phyloP scores from a whole-genome alignment of 2,797 vertebrate genomes.

The Falco novaeseelandiae region DNA sequence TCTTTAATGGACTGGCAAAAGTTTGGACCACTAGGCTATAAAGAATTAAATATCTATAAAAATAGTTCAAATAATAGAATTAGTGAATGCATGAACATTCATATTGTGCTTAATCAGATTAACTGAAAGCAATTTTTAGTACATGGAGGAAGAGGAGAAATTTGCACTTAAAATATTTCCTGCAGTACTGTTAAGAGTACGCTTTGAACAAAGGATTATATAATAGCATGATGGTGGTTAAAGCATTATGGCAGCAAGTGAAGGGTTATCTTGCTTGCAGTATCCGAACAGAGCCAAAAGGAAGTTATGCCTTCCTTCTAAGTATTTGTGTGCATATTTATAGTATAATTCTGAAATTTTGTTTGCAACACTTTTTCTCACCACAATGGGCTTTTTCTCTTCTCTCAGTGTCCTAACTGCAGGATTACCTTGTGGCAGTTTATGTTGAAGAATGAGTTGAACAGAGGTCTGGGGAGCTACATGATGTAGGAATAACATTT shows the following conservation, averaged over 20 bases:
- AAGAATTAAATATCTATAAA: not conserved
- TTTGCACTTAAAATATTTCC: too few species aligned
- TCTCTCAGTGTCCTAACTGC: not conserved
- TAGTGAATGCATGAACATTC: not conserved
- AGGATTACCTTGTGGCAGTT: not conserved
- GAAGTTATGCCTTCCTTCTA: slow-evolving; percentile 17
- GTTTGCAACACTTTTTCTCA: not conserved
- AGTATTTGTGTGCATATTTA: not conserved
- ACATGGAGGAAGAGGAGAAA: not conserved
- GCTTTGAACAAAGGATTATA: not conserved
- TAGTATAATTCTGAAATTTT: not conserved
- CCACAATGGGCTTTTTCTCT: not conserved
- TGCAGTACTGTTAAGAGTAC: not conserved
- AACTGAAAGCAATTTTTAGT: not conserved
- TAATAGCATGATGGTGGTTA: not conserved
- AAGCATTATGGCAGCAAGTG: not conserved
- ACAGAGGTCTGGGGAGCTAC: not conserved
- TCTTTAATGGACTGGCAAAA: not conserved
- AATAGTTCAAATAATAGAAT: not conserved
- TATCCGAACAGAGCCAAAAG: slow-evolving; percentile 12
- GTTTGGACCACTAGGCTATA: not conserved
- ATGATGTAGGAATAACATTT: not conserved
- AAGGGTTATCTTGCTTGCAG: not conserved
- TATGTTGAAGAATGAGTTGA: not conserved
- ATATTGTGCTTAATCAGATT: not conserved